Evolutionary conservation across 2,888 invertebrate species (phyloP).

Genomic region (Xestia xanthographa): DNA sequence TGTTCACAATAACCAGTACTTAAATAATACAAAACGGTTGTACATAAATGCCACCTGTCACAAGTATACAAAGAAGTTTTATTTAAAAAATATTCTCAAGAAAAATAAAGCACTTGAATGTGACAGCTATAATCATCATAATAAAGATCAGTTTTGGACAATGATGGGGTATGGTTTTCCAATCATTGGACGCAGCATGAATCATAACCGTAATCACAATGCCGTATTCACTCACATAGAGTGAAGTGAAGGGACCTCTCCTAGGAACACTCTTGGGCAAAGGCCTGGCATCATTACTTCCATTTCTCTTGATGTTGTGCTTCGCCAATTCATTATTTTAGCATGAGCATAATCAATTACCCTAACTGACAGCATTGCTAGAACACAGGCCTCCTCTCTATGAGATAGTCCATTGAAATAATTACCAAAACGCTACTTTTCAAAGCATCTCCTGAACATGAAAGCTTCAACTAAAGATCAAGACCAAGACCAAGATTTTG

Average conservation of each 20-base stretch:
- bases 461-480: background rate
- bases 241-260: background rate
- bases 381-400: background rate
- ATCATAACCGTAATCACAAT: background rate
- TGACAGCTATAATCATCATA: background rate
- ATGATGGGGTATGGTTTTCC: background rate
- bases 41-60: constrained; percentile 34
- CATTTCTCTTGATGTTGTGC: background rate
- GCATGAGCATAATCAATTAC: background rate
- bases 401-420: background rate
- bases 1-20: constrained; percentile 38
- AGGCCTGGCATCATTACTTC: background rate
- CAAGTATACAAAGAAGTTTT: background rate
- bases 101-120: background rate
- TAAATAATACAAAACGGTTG: constrained; percentile 13
- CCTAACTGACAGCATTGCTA: background rate
- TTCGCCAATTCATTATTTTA: background rate
- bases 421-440: background rate
- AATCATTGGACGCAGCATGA: constrained; percentile 12
- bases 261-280: background rate
- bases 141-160: background rate
- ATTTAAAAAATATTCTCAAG: background rate
- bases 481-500: no score
- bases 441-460: background rate
- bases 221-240: background rate